phyloP scores from a whole-genome alignment of 2,888 invertebrate genomes.

The Rhagium mordax region DNA sequence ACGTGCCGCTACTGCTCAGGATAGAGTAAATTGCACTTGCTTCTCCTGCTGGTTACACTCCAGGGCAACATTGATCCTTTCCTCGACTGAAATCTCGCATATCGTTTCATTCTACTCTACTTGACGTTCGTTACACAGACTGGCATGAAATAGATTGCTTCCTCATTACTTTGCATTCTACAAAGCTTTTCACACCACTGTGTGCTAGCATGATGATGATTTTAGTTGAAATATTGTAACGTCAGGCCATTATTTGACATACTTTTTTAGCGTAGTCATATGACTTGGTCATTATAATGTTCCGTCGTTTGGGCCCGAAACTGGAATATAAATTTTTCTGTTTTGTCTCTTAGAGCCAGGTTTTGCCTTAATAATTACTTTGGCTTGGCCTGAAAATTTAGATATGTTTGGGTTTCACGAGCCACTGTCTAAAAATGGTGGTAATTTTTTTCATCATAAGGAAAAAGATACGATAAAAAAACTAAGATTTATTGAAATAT shows the following conservation, averaged over 20 bases:
- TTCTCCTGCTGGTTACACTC: constrained; percentile 30
- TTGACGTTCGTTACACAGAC: constrained; percentile 6
- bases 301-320: neutral
- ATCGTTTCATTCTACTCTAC: constrained; percentile 7
- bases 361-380: too few relatives aligned
- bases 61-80: constrained; percentile 45
- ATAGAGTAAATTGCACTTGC: constrained; percentile 17
- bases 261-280: constrained; percentile 1
- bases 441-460: too few relatives aligned
- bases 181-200: constrained; percentile 4
- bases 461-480: too few relatives aligned
- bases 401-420: too few relatives aligned
- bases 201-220: neutral
- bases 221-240: neutral
- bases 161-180: constrained; percentile 1
- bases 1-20: neutral
- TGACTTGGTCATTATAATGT: neutral
- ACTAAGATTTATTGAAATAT: too few relatives aligned
- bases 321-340: neutral
- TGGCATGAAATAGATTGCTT: constrained; percentile 11
- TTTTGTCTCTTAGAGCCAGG: neutral
- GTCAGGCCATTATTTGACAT: neutral
- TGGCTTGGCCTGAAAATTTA: too few relatives aligned
- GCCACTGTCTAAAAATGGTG: too few relatives aligned
- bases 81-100: constrained; percentile 39